Percentiles rank a stretch among this genome's conserved stretches.
Evolutionary conservation across 2,797 vertebrate species (phyloP).

Genomic region (Graptemys geographica): DNA sequence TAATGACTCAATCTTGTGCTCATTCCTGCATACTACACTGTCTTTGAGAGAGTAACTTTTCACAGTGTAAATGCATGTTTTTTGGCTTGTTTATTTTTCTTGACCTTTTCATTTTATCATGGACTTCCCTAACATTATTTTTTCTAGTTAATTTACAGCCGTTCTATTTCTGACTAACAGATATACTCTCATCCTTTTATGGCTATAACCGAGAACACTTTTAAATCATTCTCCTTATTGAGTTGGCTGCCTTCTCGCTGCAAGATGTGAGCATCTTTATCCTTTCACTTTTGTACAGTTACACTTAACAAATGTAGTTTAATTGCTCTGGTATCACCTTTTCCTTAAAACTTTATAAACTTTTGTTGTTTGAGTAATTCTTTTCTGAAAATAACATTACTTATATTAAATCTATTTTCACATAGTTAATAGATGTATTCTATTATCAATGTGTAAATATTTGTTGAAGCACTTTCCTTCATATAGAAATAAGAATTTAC

Average conservation of each 20-base stretch:
- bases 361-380: neutral
- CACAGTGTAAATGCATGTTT: neutral
- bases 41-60: slow-evolving; percentile 24
- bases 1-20: neutral
- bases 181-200: slow-evolving; percentile 72
- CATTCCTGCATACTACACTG: neutral
- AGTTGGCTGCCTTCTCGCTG: slow-evolving; percentile 48
- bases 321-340: neutral
- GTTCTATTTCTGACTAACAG: slow-evolving; percentile 62
- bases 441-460: slow-evolving; percentile 1
- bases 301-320: slow-evolving; percentile 49
- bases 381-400: neutral
- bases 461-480: neutral
- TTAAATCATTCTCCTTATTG: slow-evolving; percentile 43
- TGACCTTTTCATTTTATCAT: neutral
- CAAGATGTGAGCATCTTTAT: slow-evolving; percentile 28
- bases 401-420: neutral
- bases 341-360: neutral
- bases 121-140: slow-evolving; percentile 21
- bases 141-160: neutral
- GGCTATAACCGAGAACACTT: slow-evolving; percentile 17
- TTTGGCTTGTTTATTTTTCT: slow-evolving; percentile 11
- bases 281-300: neutral
- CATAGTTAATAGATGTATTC: neutral
- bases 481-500: neutral